Percentiles rank a stretch among this genome's conserved stretches.
Evolutionary conservation across 2,797 vertebrate species (phyloP).

Genomic region (Apogon talboti): DNA sequence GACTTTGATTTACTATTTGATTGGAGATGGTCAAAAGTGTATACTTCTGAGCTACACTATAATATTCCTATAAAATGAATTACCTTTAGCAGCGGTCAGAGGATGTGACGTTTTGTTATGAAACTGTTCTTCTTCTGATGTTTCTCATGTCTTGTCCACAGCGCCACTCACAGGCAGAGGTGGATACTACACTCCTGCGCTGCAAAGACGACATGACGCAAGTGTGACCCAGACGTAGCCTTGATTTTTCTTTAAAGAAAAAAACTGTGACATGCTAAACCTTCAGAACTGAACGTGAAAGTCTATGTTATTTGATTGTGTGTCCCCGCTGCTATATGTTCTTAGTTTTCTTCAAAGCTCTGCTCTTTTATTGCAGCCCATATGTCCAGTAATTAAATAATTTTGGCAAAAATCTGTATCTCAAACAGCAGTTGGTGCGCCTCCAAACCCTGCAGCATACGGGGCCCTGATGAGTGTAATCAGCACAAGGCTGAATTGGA

Average conservation of each 20-base stretch:
- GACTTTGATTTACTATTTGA: too few relatives aligned
- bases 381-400: slow-evolving; percentile 60
- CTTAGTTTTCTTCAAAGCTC: slow-evolving; percentile 13
- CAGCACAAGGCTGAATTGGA: slow-evolving; percentile 75
- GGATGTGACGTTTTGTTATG: slow-evolving; percentile 70
- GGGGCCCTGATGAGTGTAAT: slow-evolving; percentile 75
- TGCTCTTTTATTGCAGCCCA: slow-evolving; percentile 44
- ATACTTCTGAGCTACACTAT: rapidly evolving
- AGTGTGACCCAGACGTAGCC: neutral
- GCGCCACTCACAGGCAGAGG: neutral
- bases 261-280: neutral
- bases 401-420: slow-evolving; percentile 56
- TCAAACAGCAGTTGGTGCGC: slow-evolving; percentile 62
- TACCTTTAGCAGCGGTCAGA: slow-evolving; percentile 60
- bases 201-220: too few relatives aligned
- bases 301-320: slow-evolving; percentile 1
- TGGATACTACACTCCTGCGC: slow-evolving; percentile 23
- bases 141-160: neutral
- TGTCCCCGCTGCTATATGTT: neutral
- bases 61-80: neutral
- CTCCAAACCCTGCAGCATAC: slow-evolving; percentile 69
- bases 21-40: neutral
- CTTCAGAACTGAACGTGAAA: neutral
- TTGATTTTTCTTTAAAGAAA: neutral
- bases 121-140: slow-evolving; percentile 38